These are phyloP conservation scores for Troilus luridus DNA, from an alignment of 2,888 invertebrate genomes.

Conservation along the genomic window DNA sequence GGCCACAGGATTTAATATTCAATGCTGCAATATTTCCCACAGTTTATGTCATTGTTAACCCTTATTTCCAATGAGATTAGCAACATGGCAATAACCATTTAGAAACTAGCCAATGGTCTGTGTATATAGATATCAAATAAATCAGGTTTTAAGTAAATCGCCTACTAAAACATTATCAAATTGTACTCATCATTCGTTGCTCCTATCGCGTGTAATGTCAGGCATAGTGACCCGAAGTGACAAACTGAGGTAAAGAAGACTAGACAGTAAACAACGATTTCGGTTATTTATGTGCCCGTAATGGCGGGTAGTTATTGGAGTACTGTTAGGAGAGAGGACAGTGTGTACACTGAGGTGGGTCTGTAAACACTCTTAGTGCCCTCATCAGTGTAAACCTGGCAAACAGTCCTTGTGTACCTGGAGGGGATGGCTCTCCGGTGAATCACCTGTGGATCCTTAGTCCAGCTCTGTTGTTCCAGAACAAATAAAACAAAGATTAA, in stretches of 20 bases:
- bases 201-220: slow-evolving; percentile 13
- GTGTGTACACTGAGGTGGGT: neutral
- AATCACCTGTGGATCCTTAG: neutral
- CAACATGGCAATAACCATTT: no score
- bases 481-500: neutral
- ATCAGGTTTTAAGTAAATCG: no score
- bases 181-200: neutral
- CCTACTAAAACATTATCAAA: neutral
- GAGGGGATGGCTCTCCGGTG: neutral
- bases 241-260: slow-evolving; percentile 22
- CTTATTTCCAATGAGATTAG: no score
- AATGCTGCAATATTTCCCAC: no score
- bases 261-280: slow-evolving; percentile 29
- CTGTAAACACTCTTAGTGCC: neutral
- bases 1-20: no score
- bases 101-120: no score
- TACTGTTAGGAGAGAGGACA: neutral
- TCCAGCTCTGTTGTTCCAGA: neutral
- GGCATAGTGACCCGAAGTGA: slow-evolving; percentile 4
- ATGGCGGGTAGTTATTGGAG: slow-evolving; percentile 21
- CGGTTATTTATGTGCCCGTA: slow-evolving; percentile 31
- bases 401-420: neutral
- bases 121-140: no score
- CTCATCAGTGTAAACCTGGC: slow-evolving; percentile 46
- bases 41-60: no score